A percentile compares a stretch with the other conserved stretches of the same genome.
These are phyloP conservation scores for Drosophila limbata DNA, from an alignment of 2,888 invertebrate genomes.

Conservation along the genomic window DNA sequence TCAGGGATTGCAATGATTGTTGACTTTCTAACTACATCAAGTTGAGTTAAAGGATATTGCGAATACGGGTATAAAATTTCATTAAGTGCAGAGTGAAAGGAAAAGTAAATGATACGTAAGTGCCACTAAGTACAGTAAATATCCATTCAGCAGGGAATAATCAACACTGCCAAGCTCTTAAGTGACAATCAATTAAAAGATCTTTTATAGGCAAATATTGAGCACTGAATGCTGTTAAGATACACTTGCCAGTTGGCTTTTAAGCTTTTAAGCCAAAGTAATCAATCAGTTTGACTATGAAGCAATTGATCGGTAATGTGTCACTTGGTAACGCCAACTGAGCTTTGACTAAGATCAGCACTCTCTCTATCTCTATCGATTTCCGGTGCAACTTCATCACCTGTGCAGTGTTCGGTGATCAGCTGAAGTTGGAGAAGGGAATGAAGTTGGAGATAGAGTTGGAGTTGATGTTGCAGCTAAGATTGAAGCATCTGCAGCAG, in stretches of 20 bases:
- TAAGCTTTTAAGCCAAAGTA: slow-evolving; percentile 28
- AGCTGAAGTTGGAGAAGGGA: slow-evolving; percentile 29
- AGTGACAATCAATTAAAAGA: slow-evolving; percentile 10
- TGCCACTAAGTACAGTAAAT: neutral
- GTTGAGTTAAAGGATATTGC: neutral
- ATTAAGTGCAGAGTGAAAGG: slow-evolving; percentile 7
- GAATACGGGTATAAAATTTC: neutral
- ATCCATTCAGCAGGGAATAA: neutral
- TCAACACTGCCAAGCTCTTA: slow-evolving; percentile 3
- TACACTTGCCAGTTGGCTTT: slow-evolving; percentile 2
- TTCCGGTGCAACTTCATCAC: slow-evolving; percentile 70
- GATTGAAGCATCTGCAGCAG: slow-evolving; percentile 47
- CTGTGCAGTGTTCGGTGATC: slow-evolving; percentile 42
- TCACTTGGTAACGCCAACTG: slow-evolving; percentile 56
- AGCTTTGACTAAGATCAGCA: slow-evolving; percentile 40
- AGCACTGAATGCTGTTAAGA: neutral
- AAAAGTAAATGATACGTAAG: neutral
- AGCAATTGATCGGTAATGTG: slow-evolving; percentile 62
- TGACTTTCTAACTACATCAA: neutral
- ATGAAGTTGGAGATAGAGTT: slow-evolving; percentile 18
- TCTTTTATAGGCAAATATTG: slow-evolving; percentile 33
- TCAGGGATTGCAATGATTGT: neutral
- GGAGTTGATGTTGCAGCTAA: slow-evolving; percentile 13
- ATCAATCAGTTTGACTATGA: slow-evolving; percentile 28
- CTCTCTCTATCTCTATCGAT: slow-evolving; percentile 45